phyloP scores from a whole-genome alignment of 35 echinoderm and acorn worm genomes.

The Ptychodera flava region DNA sequence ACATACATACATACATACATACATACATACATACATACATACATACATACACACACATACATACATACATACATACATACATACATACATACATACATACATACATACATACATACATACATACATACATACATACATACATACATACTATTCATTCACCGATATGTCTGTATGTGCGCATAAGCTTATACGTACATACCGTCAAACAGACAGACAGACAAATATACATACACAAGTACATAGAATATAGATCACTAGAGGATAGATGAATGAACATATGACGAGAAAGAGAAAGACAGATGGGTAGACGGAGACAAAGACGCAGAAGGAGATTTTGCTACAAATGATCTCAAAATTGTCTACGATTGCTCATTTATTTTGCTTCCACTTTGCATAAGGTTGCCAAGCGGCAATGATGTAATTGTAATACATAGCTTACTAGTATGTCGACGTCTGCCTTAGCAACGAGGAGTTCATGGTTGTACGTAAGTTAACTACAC shows the following conservation, averaged over 20 bases:
- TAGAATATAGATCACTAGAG: neutral
- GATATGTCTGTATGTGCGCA: neutral
- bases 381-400: too few species aligned
- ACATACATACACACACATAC: neutral
- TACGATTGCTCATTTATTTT: too few species aligned
- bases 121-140: conserved; percentile 2
- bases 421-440: too few species aligned
- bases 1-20: conserved; percentile 2
- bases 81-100: conserved; percentile 2
- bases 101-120: conserved; percentile 2
- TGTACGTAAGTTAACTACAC: too few species aligned
- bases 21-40: conserved; percentile 2
- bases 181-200: neutral
- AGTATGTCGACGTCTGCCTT: too few species aligned
- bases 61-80: neutral
- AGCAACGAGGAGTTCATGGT: too few species aligned
- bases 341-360: too few species aligned
- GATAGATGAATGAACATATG: neutral
- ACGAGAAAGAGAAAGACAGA: neutral
- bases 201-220: neutral
- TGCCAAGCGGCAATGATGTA: too few species aligned
- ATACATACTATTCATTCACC: neutral
- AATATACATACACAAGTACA: neutral
- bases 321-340: too few species aligned
- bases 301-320: too few species aligned